phyloP scores from a whole-genome alignment of 2,113 vertebrate species.

The Petaurus breviceps region DNA sequence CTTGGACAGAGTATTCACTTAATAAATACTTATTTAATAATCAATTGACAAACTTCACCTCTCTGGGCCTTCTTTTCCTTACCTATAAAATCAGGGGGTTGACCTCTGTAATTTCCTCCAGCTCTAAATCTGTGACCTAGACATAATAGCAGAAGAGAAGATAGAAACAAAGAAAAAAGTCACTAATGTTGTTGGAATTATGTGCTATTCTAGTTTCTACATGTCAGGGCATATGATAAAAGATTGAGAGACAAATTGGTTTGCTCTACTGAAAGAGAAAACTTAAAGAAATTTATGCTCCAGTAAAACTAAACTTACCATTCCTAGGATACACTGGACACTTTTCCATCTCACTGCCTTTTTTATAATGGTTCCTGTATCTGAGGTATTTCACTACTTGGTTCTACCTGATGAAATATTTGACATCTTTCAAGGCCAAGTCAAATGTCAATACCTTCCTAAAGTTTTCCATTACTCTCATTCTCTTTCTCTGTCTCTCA shows the following conservation, averaged over 20 bases:
- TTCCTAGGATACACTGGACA: neutral
- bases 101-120: neutral
- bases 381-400: slow-evolving; percentile 17
- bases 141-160: neutral
- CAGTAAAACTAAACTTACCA: neutral
- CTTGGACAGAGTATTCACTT: neutral
- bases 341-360: neutral
- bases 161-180: neutral
- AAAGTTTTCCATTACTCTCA: neutral
- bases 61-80: neutral
- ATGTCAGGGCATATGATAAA: neutral
- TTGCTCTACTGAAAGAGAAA: neutral
- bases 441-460: neutral
- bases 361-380: neutral
- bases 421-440: neutral
- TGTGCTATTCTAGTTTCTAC: neutral
- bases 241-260: neutral
- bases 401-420: slow-evolving; percentile 3
- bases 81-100: neutral
- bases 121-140: neutral
- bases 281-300: neutral
- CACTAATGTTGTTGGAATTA: neutral
- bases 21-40: neutral
- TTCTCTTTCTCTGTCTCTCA: too few species aligned
- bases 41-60: neutral